Percentiles rank a stretch among this genome's conserved stretches.
These are phyloP conservation scores for Sebastes kiyomatsui DNA, from an alignment of 2,797 vertebrate species.

Conservation along the genomic window DNA sequence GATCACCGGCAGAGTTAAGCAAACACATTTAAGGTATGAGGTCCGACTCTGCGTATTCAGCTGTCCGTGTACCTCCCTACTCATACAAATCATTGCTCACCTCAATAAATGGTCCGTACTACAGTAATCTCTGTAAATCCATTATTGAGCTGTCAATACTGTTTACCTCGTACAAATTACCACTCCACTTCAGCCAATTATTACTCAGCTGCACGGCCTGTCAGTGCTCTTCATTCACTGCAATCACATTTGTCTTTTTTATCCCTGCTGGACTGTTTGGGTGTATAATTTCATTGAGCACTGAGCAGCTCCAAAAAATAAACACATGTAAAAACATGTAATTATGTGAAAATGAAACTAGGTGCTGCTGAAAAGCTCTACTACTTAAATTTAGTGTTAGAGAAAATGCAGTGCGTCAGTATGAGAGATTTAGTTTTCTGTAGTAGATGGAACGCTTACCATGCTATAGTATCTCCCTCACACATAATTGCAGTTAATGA, in stretches of 20 bases:
- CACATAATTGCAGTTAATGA: background rate
- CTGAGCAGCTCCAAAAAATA: constrained; percentile 5
- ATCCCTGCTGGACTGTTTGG: constrained; percentile 17
- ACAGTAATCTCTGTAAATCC: constrained; percentile 32
- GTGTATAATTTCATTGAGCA: background rate
- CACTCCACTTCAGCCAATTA: constrained; percentile 1
- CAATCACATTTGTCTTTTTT: background rate
- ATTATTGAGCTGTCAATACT: constrained; percentile 34
- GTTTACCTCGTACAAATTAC: constrained; percentile 28
- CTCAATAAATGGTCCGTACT: constrained; percentile 21
- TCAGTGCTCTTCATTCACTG: background rate
- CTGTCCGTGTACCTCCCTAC: background rate
- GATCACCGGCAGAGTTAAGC: no score
- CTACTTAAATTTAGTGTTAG: background rate
- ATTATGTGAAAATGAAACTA: constrained; percentile 31
- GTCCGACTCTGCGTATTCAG: background rate
- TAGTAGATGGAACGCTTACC: background rate
- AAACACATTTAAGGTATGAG: background rate
- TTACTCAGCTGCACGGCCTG: background rate
- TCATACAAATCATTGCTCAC: background rate
- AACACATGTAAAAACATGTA: background rate
- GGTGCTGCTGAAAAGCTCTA: background rate
- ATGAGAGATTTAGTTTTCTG: background rate
- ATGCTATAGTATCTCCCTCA: background rate
- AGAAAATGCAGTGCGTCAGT: background rate